Evolutionary conservation across 2,888 invertebrate species (phyloP), one percentile per base, ranked within the genome.

Genomic region (Heteromurus nitidus): DNA sequence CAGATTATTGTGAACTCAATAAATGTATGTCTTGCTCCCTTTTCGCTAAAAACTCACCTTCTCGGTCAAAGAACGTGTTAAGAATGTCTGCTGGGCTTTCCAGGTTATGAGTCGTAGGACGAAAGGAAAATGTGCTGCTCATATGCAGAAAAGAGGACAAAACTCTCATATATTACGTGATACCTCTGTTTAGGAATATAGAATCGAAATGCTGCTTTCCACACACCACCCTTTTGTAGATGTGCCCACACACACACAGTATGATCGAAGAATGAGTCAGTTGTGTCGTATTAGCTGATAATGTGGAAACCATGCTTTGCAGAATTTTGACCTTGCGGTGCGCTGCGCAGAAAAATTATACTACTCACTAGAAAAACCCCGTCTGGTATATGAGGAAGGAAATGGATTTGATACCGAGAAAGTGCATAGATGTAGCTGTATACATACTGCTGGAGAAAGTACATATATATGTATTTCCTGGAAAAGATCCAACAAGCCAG

Each of bases 251-350:
- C 50, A n/a, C 50, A n/a, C 5, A 50, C 11, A 50, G 9, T 50
- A n/a, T 50, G 18, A 13, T 7, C 36, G 36, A 36, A 36, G n/a
- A n/a, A n/a, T n/a, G n/a, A n/a, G n/a, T n/a, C n/a, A 36, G 36
- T 36, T 36, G 36, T 36, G 36, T 36, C 13, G 36, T 36, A 36
- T 7, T 36, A 9, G 36, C 36, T 36, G 13, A 9, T 9, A 36
- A 13, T 36, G 16, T 26, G 58, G 58, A 24, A 11, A 11, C 42
- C 74, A 44, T 64, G 65, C 24, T 30, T 65, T 53, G 64, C 64
- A 65, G 53, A 64, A 36, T 74, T 74, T 65, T 50, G 65, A 74
- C 74, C 74, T 74, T 74, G 74, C 26, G 64, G 53, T 74, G 74
- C 74, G 74, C 74, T 64, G 74, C 74, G 74, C 74, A 64, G 65